Conservation (phyloP, 2,888 invertebrate genomes). For the Stictocephala bisonia region DNA sequence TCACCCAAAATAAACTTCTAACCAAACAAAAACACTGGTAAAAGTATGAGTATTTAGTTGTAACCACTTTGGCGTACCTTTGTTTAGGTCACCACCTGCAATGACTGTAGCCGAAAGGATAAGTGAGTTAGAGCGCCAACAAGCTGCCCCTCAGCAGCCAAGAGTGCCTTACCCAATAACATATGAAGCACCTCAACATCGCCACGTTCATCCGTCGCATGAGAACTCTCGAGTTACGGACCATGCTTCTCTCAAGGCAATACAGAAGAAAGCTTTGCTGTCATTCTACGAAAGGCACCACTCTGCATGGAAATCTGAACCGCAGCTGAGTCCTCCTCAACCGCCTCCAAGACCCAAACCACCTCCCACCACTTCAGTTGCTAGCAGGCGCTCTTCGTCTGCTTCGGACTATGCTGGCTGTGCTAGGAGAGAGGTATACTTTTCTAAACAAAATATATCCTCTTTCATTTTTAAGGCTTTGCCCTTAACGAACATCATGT, state of each 20-base stretch:
- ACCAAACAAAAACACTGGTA: no score
- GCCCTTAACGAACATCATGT: background rate
- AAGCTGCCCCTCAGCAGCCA: slow-evolving; percentile 62
- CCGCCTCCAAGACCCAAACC: slow-evolving; percentile 58
- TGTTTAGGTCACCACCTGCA: slow-evolving; percentile 66
- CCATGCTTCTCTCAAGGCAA: slow-evolving; percentile 76
- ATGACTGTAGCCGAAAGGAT: slow-evolving; percentile 76
- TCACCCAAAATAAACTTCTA: no score
- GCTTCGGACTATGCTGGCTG: slow-evolving; percentile 72
- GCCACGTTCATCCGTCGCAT: slow-evolving; percentile 61
- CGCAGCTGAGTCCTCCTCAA: slow-evolving; percentile 66
- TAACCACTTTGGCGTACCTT: no score
- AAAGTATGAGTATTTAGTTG: no score
- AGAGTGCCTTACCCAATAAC: slow-evolving; percentile 21
- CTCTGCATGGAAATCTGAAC: slow-evolving; percentile 70
- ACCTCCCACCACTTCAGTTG: slow-evolving; percentile 62
- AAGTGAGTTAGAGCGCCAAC: slow-evolving; percentile 72
- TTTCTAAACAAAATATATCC: background rate
- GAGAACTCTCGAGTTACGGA: slow-evolving; percentile 59
- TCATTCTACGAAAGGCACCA: slow-evolving; percentile 84
- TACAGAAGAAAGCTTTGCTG: slow-evolving; percentile 84
- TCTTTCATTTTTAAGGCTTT: no score
- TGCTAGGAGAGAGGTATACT: slow-evolving; percentile 56
- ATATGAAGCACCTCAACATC: slow-evolving; percentile 53
- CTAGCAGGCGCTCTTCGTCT: slow-evolving; percentile 73